phyloP scores from a whole-genome alignment of 2,888 invertebrate genomes.

The Campoletis raptor region DNA sequence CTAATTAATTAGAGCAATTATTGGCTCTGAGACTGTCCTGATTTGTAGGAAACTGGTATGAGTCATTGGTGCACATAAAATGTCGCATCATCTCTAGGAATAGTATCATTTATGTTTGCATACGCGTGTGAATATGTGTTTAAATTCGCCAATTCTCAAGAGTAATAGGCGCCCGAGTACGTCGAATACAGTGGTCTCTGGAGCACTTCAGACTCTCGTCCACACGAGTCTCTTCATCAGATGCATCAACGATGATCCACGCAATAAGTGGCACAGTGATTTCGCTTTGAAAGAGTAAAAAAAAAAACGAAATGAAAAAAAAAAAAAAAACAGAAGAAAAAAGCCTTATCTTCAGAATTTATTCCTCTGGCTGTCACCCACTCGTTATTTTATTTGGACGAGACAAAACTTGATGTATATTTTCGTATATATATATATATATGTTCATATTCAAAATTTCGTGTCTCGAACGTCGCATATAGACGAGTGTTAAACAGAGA shows the following conservation, averaged over 20 bases:
- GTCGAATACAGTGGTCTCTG: background rate
- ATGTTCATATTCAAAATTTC: constrained; percentile 28
- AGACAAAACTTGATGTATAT: background rate
- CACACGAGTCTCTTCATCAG: constrained; percentile 1
- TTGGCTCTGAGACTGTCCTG: constrained; percentile 47
- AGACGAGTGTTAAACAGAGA: background rate
- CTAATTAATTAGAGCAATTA: constrained; percentile 50
- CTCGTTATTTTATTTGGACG: constrained; percentile 17
- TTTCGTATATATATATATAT: background rate
- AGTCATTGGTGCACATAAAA: constrained; percentile 4
- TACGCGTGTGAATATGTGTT: background rate
- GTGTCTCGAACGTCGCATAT: background rate
- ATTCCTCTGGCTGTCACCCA: background rate
- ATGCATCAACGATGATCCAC: constrained; percentile 44
- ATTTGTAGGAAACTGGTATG: constrained; percentile 47
- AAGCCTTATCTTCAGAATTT: constrained; percentile 29
- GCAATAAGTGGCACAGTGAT: constrained; percentile 45
- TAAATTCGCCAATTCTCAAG: constrained; percentile 46
- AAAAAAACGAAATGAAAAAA: no score
- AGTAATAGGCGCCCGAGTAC: constrained; percentile 16
- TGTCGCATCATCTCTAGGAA: constrained; percentile 57
- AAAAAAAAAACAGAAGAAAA: constrained; percentile 14
- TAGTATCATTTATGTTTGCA: constrained; percentile 23
- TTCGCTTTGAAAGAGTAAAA: constrained; percentile 1
- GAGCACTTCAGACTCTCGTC: constrained; percentile 3